Percentiles rank a stretch among this genome's conserved stretches.
phyloP scores from a whole-genome alignment of 2,113 vertebrate genomes.

The western clawed frog (Xenopus tropicalis) region UCB_Xtro_10.0 CM004446.2:123187501-123188000 shows the following conservation, averaged over 20 bases:
- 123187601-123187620: too few relatives aligned
- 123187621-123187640: background rate
- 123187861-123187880: too few relatives aligned
- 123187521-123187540: too few relatives aligned
- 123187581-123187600: background rate
- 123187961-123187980: too few relatives aligned
- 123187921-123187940: too few relatives aligned
- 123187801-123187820: background rate
- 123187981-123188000: too few relatives aligned
- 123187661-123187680: background rate
- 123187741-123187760: slow-evolving; percentile 21
- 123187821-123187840: background rate
- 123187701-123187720: background rate
- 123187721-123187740: slow-evolving; percentile 26
- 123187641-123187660: background rate
- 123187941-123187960: too few relatives aligned
- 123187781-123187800: slow-evolving; percentile 29
- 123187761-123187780: slow-evolving; percentile 24
- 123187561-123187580: too few relatives aligned
- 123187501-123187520: too few relatives aligned
- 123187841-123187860: background rate
- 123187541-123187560: too few relatives aligned
- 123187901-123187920: too few relatives aligned
- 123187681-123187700: slow-evolving; percentile 22
- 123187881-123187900: too few relatives aligned